Evolutionary conservation across 2,113 vertebrate species (phyloP), one percentile per base, ranked within the genome.

Genomic region (Microcebus tavaratra): DNA sequence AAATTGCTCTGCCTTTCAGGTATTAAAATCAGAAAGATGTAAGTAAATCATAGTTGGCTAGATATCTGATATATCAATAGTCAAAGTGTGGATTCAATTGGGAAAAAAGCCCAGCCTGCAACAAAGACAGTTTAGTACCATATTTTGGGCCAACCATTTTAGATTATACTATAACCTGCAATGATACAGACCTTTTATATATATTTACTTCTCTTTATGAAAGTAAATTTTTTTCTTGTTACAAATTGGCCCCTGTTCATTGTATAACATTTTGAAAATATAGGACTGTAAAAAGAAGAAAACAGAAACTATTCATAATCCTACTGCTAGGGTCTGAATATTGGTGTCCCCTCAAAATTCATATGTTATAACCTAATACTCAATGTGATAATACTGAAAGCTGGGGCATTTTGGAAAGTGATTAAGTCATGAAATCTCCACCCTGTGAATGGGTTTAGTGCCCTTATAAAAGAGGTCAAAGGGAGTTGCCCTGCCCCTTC

Each of bases 1-100:
- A 72, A 96, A 81, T 53, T 80, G 42, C 53, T 94, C 80, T 88
- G 67, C 21, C 18, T 95, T 73, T 94, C 50, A 90, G 15, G 3
- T 88, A 36, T 88, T 48, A 80, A 76, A 79, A 73, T 83, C 73
- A 68, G 67, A 90, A 84, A 78, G n/a, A 79, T 73, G 20, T 27
- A 55, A 94, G 8, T 91, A 39, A 34, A 4, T 88, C 85, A 12
- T 23, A 92, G 9, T 42, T 89, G 67, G 14, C 45, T 92, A 78
- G 42, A 61, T 82, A 95, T n/a, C 75, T 59, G 21, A 96, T 70
- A 55, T 59, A 63, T 45, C n/a, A 48, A 14, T 76, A 85, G 31
- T 67, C 53, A 45, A 67, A 59, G 50, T 83, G 23, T 61, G 42
- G 1, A 12, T 57, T 18, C n/a, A 65, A 23, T 55, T 88, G 27